These are phyloP conservation scores for Oopsacas minuta DNA, from an alignment of 37 sponge, comb jelly and placozoan species.

Conservation along the genomic window DNA sequence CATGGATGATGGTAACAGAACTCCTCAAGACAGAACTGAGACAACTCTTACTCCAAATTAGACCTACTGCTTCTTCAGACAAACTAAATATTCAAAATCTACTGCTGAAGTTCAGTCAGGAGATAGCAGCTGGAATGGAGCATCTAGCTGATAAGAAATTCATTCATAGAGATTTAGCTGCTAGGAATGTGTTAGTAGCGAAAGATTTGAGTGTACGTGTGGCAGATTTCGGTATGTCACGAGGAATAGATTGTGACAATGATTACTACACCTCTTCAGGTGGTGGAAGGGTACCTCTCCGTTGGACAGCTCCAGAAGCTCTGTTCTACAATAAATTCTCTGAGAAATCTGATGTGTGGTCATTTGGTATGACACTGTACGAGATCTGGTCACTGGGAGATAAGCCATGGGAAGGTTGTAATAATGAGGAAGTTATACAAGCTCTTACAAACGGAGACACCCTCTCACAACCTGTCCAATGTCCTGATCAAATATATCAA, in stretches of 20 bases:
- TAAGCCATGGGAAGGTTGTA: background rate
- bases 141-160: slow-evolving; percentile 22
- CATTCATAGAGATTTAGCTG: slow-evolving; percentile 13
- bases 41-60: background rate
- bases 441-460: background rate
- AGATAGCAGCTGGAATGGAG: slow-evolving; percentile 24
- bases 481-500: background rate
- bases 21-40: background rate
- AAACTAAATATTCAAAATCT: background rate
- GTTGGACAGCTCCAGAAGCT: slow-evolving; percentile 12
- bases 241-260: background rate
- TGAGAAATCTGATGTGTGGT: slow-evolving; percentile 11
- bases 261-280: background rate
- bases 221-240: slow-evolving; percentile 19
- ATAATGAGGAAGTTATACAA: background rate
- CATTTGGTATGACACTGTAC: slow-evolving; percentile 8
- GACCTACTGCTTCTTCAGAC: background rate
- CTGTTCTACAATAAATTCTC: background rate
- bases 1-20: slow-evolving; percentile 7
- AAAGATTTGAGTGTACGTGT: background rate
- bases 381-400: background rate
- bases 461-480: background rate
- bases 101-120: slow-evolving; percentile 18
- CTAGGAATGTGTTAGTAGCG: background rate
- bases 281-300: slow-evolving; percentile 4